Base-by-base conservation (phyloP, 2,113 vertebrate species). In the Hystrix brachyura region DNA sequence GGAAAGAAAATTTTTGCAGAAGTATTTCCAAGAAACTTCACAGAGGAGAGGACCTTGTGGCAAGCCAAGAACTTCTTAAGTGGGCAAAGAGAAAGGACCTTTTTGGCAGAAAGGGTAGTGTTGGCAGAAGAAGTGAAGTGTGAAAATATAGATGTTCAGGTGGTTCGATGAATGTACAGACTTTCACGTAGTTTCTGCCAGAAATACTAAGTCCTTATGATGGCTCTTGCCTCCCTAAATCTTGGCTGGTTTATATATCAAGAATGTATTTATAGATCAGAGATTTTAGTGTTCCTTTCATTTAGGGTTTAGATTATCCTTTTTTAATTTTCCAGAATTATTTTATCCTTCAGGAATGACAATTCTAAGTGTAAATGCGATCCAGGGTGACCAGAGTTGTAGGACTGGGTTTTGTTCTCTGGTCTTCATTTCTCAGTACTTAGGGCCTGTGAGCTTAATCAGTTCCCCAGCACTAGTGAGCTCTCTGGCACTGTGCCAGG, bases 1-100 rank as follows among this genome's bases (percentile, higher is more conserved):
- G 79, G 60, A 60, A 48, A 92, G 12, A 87, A 32, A 27, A 72
- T 59, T 65, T 84, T 90, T 90, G 57, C 87, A 51, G 65, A 86
- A 94, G 34, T 81, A 88, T 5, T 72, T 76, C 46, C 43, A 95
- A 87, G 69, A 85, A 38, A 82, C 57, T 80, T 89, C 8, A 65
- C 48, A 23, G 83, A 62, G 57, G 46, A 83, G 10, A 84, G 51
- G 82, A 34, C 46, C 69, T 71, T 80, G 29, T 90, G n/a, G 51
- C 21, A 46, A 29, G 76, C 57, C 32, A 23, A 19, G 32, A 74
- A 89, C 57, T 67, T 72, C 43, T 82, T 29, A 92, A 87, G 13
- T 78, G 29, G 72, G 5, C 46, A 72, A 25, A 17, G 67, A 84
- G 72, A 87, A 72, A 34, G 79, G 53, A 59, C 23, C 23, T 91